Conservation (phyloP, 92 coral and sea anemone genomes). For the Phymanthus crucifer region DNA sequence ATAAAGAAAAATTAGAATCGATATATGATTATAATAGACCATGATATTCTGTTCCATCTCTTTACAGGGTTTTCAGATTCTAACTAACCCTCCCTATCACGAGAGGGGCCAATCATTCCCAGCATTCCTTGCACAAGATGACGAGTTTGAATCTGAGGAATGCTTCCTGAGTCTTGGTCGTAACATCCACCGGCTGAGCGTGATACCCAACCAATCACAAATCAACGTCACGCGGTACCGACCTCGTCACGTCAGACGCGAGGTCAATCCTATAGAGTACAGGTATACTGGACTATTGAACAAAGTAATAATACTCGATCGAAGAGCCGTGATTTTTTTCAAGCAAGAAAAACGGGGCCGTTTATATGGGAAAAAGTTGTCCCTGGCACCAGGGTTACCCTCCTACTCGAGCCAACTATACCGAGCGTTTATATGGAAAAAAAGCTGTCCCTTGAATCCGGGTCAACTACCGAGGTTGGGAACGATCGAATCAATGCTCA, state of each 20-base stretch:
- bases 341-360: too few relatives aligned
- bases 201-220: constrained; percentile 59
- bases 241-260: constrained; percentile 72
- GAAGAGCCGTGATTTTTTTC: too few relatives aligned
- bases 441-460: too few relatives aligned
- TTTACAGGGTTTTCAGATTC: constrained; percentile 84
- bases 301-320: too few relatives aligned
- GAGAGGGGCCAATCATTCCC: constrained; percentile 69
- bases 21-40: neutral
- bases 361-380: too few relatives aligned
- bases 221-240: constrained; percentile 81
- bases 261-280: constrained; percentile 51
- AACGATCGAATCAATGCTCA: too few relatives aligned
- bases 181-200: constrained; percentile 73
- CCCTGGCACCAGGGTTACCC: too few relatives aligned
- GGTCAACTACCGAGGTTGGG: too few relatives aligned
- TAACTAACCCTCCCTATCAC: constrained; percentile 37
- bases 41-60: neutral
- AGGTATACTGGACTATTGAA: constrained; percentile 33
- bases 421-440: too few relatives aligned
- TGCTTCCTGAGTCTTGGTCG: constrained; percentile 86
- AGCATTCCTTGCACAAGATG: constrained; percentile 65
- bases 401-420: too few relatives aligned
- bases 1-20: too few relatives aligned
- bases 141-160: constrained; percentile 59